Evolutionary conservation across 2,888 invertebrate species (phyloP), one percentile per base, ranked within the genome.

Genomic region (Griposia aprilina): DNA sequence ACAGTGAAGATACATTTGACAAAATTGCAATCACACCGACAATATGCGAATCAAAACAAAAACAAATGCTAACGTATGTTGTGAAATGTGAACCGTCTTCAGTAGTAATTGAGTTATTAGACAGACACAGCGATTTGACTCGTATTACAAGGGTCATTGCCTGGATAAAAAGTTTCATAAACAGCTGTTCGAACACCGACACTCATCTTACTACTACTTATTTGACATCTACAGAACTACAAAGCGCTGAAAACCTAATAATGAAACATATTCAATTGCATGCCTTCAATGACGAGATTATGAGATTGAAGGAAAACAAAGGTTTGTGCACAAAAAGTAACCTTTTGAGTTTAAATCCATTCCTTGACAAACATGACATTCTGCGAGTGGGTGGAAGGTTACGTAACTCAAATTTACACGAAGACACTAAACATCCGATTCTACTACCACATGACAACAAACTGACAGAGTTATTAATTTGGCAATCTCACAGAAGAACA

Each of bases 11-110:
- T 60, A 71, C 60, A 2, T 48, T 45, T 30, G 30, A 60, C 13
- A 71, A 50, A 62, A 20, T 62, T 50, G 23, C 71, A 50, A 71
- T 60, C 6, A 60, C 41, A 60, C 60, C 70, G 13, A 71, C 30
- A 45, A 60, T 48, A 60, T 71, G 60, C 48, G 70, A 71, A 71
- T 60, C 70, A 48, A 50, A 71, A 71, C 70, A 71, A 71, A 71
- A 71, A 60, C 70, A 48, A 60, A 59, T 48, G 70, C 45, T 60
- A 71, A n/a, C 48, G 41, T 70, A 26, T 59, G 70, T 70, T 48
- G 48, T 70, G 45, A 70, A 59, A 70, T 70, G 23, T 36, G 69
- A 69, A 69, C 69, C 69, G 7, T 69, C 69, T 36, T 23, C 57
- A 69, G 45, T 70, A 10, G 62, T 65, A 65, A 65, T 65, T 15